phyloP scores from a whole-genome alignment of 2,888 invertebrate genomes.

The Idaea dimidiata region DNA sequence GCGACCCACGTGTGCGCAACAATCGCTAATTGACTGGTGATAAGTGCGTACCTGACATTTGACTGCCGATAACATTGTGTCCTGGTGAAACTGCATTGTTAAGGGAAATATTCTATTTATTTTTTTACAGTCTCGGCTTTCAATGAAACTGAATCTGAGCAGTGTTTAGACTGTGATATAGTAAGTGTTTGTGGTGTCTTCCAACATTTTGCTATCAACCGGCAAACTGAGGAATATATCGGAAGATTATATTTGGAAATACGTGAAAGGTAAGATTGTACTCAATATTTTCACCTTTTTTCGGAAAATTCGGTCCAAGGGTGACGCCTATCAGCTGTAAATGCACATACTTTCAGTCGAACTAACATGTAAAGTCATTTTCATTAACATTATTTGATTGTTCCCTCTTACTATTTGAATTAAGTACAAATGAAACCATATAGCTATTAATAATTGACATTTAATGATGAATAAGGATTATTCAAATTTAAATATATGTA shows the following conservation, averaged over 20 bases:
- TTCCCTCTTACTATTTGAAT: background rate
- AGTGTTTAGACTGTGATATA: slow-evolving; percentile 58
- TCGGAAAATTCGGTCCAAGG: slow-evolving; percentile 58
- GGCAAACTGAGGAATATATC: slow-evolving; percentile 74
- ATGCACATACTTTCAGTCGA: background rate
- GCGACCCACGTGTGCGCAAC: slow-evolving; percentile 63
- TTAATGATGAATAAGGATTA: background rate
- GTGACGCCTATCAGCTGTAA: slow-evolving; percentile 15
- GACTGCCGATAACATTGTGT: slow-evolving; percentile 59
- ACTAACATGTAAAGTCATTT: background rate
- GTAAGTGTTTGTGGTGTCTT: slow-evolving; percentile 60
- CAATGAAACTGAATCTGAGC: slow-evolving; percentile 21
- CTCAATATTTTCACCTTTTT: slow-evolving; percentile 13
- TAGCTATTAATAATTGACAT: background rate
- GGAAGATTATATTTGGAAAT: slow-evolving; percentile 72
- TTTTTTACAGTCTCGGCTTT: slow-evolving; percentile 18
- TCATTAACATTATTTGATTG: background rate
- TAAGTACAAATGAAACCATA: background rate
- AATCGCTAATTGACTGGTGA: slow-evolving; percentile 63
- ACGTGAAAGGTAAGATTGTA: slow-evolving; percentile 65
- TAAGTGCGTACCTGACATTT: slow-evolving; percentile 63
- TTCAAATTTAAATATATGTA: background rate
- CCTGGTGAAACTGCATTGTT: slow-evolving; percentile 30
- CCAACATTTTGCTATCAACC: slow-evolving; percentile 56
- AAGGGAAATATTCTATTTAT: slow-evolving; percentile 28